Percentiles rank a stretch among this genome's conserved stretches.
Conservation (phyloP, 2,113 vertebrate species). For the Baryphthengus martii region DNA sequence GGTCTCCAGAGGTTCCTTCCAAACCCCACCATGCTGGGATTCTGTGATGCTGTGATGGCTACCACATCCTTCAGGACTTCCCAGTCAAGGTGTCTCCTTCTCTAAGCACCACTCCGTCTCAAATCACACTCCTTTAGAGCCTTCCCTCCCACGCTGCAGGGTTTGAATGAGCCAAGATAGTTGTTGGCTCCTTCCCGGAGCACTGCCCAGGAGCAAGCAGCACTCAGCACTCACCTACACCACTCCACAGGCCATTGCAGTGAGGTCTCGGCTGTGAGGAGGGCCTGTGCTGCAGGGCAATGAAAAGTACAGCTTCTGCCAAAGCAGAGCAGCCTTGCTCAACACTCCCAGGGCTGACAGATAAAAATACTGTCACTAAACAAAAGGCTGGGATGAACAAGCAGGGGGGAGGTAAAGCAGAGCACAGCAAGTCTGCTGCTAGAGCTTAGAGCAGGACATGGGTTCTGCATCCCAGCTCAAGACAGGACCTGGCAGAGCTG, state of each 20-base stretch:
- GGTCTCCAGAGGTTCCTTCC: neutral
- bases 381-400: neutral
- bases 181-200: neutral
- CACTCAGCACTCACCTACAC: fast-evolving
- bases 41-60: neutral
- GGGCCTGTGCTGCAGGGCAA: neutral
- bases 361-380: neutral
- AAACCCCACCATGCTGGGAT: neutral
- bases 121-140: neutral
- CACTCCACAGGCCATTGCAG: neutral
- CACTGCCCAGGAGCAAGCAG: neutral
- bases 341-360: neutral
- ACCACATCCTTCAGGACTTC: neutral
- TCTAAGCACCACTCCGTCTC: neutral
- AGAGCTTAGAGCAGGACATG: neutral
- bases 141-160: fast-evolving
- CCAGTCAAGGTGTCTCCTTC: neutral
- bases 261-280: fast-evolving
- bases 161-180: neutral
- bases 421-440: neutral
- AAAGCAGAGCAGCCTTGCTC: neutral
- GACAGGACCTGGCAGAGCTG: neutral
- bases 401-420: neutral
- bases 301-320: neutral
- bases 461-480: neutral